phyloP scores from a whole-genome alignment of 2,888 invertebrate genomes.

The Latrodectus elegans region DNA sequence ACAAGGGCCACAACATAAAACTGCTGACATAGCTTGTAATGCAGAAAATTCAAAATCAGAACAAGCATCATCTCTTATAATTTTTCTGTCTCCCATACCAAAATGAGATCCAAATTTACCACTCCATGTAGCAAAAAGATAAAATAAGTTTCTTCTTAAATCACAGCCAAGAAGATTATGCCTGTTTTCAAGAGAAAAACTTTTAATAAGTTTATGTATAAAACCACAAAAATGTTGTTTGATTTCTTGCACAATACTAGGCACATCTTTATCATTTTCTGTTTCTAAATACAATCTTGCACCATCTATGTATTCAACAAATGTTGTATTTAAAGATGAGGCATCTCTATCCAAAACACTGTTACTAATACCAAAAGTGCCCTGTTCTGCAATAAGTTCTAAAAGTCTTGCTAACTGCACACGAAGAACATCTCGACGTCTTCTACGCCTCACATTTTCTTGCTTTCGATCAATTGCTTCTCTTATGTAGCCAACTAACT shows the following conservation, averaged over 20 bases:
- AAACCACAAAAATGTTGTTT: slow-evolving; percentile 95
- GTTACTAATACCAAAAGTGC: slow-evolving; percentile 87
- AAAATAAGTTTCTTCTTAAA: slow-evolving; percentile 89
- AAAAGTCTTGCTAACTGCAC: slow-evolving; percentile 93
- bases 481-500: slow-evolving; percentile 90
- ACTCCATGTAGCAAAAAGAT: slow-evolving; percentile 94
- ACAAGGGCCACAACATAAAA: slow-evolving; percentile 96
- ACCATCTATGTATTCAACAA: slow-evolving; percentile 96
- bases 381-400: slow-evolving; percentile 92
- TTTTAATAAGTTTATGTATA: slow-evolving; percentile 92
- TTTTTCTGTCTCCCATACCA: slow-evolving; percentile 70
- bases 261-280: slow-evolving; percentile 94
- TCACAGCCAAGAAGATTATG: slow-evolving; percentile 90
- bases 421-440: slow-evolving; percentile 92
- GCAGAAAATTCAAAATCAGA: slow-evolving; percentile 78
- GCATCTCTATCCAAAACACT: slow-evolving; percentile 88
- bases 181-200: slow-evolving; percentile 95
- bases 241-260: slow-evolving; percentile 87
- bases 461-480: slow-evolving; percentile 98
- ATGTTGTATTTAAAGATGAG: slow-evolving; percentile 87
- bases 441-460: slow-evolving; percentile 93
- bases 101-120: slow-evolving; percentile 84
- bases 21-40: slow-evolving; percentile 92
- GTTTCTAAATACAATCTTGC: slow-evolving; percentile 91
- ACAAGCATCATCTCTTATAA: slow-evolving; percentile 73